phyloP scores from a whole-genome alignment of 2,888 invertebrate genomes.

The Cybosia mesomella region DNA sequence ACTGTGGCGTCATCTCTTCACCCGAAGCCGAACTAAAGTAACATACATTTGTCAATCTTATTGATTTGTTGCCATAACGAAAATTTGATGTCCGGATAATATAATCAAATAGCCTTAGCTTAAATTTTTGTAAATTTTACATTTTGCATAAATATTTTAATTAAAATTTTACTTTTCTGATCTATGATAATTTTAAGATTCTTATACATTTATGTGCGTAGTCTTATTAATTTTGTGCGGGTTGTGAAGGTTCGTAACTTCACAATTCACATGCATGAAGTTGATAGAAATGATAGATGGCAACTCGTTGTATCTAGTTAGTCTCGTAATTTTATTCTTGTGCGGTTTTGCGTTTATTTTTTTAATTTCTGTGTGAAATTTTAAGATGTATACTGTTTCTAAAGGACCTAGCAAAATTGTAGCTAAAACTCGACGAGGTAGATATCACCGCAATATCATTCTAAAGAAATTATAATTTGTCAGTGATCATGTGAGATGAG shows the following conservation, averaged over 20 bases:
- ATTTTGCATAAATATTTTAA: neutral
- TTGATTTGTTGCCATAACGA: neutral
- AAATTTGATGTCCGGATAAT: neutral
- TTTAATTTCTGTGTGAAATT: conserved; percentile 75
- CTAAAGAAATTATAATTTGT: conserved; percentile 34
- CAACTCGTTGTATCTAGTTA: conserved; percentile 44
- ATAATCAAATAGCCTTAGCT: neutral
- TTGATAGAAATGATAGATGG: conserved; percentile 17
- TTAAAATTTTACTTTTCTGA: neutral
- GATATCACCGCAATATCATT: conserved; percentile 23
- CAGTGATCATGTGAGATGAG: conserved; percentile 55
- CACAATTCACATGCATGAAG: neutral
- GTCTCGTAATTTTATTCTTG: conserved; percentile 62
- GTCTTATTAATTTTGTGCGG: neutral
- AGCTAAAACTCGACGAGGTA: conserved; percentile 94
- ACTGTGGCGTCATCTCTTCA: neutral
- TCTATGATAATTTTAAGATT: neutral
- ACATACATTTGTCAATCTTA: neutral
- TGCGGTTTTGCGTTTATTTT: conserved; percentile 76
- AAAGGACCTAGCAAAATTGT: conserved; percentile 96
- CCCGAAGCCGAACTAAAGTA: neutral
- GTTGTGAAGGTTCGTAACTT: neutral
- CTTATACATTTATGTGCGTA: neutral
- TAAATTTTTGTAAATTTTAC: neutral
- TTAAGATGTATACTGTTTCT: conserved; percentile 94